Conservation (phyloP, 2,888 invertebrate species). For the Cinara cedri region DNA sequence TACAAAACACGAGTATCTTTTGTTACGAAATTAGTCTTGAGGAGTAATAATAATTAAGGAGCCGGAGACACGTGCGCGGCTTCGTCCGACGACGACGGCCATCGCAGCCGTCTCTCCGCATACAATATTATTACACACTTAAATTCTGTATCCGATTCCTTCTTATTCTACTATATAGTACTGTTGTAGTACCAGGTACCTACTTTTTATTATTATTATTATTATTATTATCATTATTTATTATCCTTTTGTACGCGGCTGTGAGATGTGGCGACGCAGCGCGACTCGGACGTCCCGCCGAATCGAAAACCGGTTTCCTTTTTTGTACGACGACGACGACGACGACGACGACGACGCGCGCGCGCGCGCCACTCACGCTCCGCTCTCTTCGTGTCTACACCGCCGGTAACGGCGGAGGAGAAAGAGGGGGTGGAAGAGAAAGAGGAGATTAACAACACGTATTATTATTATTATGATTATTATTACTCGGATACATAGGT, state of each 20-base stretch:
- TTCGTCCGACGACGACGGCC: neutral
- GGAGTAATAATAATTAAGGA: slow-evolving; percentile 50
- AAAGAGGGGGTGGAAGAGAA: no score
- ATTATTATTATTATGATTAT: slow-evolving; percentile 6
- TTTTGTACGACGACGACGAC: neutral
- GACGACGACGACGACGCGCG: neutral
- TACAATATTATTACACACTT: no score
- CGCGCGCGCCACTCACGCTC: slow-evolving; percentile 43
- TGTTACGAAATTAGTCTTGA: slow-evolving; percentile 49
- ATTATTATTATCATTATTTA: neutral
- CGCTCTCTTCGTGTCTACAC: no score
- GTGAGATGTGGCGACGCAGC: neutral
- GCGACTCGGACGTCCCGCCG: slow-evolving; percentile 19
- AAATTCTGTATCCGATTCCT: neutral
- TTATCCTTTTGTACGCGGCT: neutral
- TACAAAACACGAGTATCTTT: slow-evolving; percentile 43
- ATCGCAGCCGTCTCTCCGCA: neutral
- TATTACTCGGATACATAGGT: neutral
- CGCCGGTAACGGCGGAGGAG: no score
- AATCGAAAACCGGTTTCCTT: slow-evolving; percentile 42
- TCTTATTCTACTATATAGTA: slow-evolving; percentile 1
- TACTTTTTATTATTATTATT: no score
- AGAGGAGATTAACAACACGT: slow-evolving; percentile 23
- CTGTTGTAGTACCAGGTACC: no score
- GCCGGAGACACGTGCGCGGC: slow-evolving; percentile 46